These are phyloP conservation scores for Rhombomys opimus DNA, from an alignment of 2,113 vertebrate genomes.

Conservation along the genomic window DNA sequence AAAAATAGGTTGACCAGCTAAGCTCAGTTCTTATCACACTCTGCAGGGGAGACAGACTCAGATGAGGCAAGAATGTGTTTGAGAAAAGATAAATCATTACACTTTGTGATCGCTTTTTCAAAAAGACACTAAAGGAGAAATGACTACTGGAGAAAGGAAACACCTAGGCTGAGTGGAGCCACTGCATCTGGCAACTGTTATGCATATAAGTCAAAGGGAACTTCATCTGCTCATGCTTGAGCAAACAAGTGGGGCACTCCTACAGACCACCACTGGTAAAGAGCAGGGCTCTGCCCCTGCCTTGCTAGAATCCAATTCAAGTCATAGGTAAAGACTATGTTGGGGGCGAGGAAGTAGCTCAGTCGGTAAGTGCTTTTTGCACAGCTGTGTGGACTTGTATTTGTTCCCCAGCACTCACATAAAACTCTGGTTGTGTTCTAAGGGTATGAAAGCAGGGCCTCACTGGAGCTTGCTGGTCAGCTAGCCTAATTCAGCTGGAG, in stretches of 20 bases:
- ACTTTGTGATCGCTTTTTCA: not conserved
- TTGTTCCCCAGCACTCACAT: not conserved
- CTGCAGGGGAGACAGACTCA: not conserved
- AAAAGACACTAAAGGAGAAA: not conserved
- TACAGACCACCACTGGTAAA: no score
- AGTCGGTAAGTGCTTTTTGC: no score
- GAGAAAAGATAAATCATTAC: not conserved
- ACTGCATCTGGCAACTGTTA: not conserved
- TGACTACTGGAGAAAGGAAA: not conserved
- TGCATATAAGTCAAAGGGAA: not conserved
- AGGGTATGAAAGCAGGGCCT: no score
- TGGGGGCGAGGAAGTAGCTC: not conserved
- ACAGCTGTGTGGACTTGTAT: not conserved
- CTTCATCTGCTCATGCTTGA: no score
- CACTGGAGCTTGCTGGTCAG: not conserved
- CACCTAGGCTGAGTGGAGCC: fast-evolving
- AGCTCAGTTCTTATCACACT: not conserved
- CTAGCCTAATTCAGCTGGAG: no score
- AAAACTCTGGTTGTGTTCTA: not conserved
- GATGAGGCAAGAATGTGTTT: not conserved
- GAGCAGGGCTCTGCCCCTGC: not conserved
- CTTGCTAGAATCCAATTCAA: not conserved
- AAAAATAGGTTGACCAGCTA: slow-evolving; percentile 38
- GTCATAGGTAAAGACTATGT: not conserved
- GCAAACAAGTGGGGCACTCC: fast-evolving